These are phyloP conservation scores for Melikaiella ostensackeni DNA, from an alignment of 2,888 invertebrate genomes.

Conservation along the genomic window DNA sequence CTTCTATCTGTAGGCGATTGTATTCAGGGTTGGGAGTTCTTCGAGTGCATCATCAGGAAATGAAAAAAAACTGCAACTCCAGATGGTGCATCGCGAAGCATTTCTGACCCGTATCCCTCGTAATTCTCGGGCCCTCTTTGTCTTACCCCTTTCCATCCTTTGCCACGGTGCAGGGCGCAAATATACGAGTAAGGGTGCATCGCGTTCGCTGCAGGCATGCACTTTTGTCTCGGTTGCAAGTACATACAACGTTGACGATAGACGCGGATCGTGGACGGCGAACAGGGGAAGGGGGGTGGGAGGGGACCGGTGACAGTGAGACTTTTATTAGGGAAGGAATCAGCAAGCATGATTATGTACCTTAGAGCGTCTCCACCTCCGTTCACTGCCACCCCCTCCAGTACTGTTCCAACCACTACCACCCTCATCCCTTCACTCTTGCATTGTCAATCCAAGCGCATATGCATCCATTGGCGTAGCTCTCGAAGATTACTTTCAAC, in stretches of 20 bases:
- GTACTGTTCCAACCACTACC: slow-evolving; percentile 47
- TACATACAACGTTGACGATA: slow-evolving; percentile 51
- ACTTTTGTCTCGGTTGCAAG: slow-evolving; percentile 58
- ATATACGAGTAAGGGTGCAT: slow-evolving; percentile 60
- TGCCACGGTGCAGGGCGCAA: slow-evolving; percentile 47
- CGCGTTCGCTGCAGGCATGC: slow-evolving; percentile 63
- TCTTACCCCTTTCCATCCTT: slow-evolving; percentile 61
- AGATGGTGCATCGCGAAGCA: slow-evolving; percentile 73
- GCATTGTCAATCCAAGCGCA: slow-evolving; percentile 63
- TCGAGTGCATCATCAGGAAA: slow-evolving; percentile 64
- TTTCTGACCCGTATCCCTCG: slow-evolving; percentile 72
- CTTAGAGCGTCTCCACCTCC: slow-evolving; percentile 72
- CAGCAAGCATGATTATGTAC: slow-evolving; percentile 77
- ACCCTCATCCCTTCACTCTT: slow-evolving; percentile 56
- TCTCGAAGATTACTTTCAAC: slow-evolving; percentile 39
- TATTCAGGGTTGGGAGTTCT: slow-evolving; percentile 44
- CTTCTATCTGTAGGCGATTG: slow-evolving; percentile 16
- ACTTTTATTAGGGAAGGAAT: slow-evolving; percentile 77
- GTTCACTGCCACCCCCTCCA: slow-evolving; percentile 42
- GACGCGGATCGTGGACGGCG: slow-evolving; percentile 54
- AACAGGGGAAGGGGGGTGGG: slow-evolving; percentile 52
- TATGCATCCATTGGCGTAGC: slow-evolving; percentile 58
- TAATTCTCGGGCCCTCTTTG: slow-evolving; percentile 68
- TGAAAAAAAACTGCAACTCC: slow-evolving; percentile 73
- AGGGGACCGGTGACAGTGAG: slow-evolving; percentile 69